Conservation (phyloP, 1,140 invertebrate species). For the Wiebesia pumilae region DNA sequence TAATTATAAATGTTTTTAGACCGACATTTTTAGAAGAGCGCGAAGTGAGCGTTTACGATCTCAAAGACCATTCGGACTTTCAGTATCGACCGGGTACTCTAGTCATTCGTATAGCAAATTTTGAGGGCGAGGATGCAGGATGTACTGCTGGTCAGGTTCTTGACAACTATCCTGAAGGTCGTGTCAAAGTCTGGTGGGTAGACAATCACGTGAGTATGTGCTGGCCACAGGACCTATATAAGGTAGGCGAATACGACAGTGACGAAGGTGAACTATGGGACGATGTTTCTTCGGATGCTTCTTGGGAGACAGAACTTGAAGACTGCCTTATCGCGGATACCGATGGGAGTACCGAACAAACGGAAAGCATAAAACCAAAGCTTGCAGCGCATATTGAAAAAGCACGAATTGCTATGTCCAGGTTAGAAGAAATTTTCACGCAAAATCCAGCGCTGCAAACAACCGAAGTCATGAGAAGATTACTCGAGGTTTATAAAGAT, state of each 20-base stretch:
- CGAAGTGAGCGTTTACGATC: constrained; percentile 95
- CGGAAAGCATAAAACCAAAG: constrained; percentile 78
- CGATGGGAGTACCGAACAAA: constrained; percentile 67
- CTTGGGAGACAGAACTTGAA: constrained; percentile 90
- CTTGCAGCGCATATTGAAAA: constrained; percentile 84
- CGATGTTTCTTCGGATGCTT: constrained; percentile 78
- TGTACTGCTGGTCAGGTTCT: constrained; percentile 92
- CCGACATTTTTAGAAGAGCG: constrained; percentile 83
- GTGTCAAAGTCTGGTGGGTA: constrained; percentile 91
- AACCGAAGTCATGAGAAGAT: constrained; percentile 85
- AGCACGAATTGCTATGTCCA: constrained; percentile 83
- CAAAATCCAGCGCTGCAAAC: constrained; percentile 83
- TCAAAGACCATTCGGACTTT: constrained; percentile 96
- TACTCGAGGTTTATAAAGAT: constrained; percentile 89
- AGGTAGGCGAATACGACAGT: constrained; percentile 86
- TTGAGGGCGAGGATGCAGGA: constrained; percentile 81
- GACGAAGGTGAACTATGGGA: constrained; percentile 87
- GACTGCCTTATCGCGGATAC: constrained; percentile 72
- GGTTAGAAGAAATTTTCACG: constrained; percentile 85
- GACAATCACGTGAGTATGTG: constrained; percentile 89
- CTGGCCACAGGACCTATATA: constrained; percentile 91
- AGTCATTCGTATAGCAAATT: constrained; percentile 90
- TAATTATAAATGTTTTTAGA: constrained; percentile 68
- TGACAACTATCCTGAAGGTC: constrained; percentile 90
- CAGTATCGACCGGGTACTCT: constrained; percentile 93